A percentile compares a stretch with the other conserved stretches of the same genome.
These are phyloP conservation scores for Drosophila fulvimacula DNA, from an alignment of 2,888 invertebrate species.

Conservation along the genomic window DNA sequence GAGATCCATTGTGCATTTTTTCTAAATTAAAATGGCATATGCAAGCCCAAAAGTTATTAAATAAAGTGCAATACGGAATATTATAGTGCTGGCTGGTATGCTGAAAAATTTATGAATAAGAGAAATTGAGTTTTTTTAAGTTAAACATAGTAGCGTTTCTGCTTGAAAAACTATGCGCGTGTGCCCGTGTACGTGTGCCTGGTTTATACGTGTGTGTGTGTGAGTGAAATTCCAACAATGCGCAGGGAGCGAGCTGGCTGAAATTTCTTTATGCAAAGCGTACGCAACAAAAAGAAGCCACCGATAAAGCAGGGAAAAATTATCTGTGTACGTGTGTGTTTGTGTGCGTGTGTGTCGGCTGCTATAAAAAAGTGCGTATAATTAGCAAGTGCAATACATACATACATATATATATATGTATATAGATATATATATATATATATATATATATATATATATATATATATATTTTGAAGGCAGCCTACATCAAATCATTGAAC, in stretches of 20 bases:
- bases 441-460: slow-evolving; percentile 14
- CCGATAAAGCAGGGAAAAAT: slow-evolving; percentile 44
- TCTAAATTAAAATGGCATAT: slow-evolving; percentile 59
- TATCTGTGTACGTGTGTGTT: slow-evolving; percentile 20
- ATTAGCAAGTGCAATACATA: slow-evolving; percentile 59
- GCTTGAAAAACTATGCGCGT: slow-evolving; percentile 50
- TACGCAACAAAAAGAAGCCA: slow-evolving; percentile 49
- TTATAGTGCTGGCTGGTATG: slow-evolving; percentile 27
- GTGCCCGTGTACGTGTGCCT: slow-evolving; percentile 32
- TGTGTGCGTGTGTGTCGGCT: slow-evolving; percentile 19
- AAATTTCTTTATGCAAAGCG: slow-evolving; percentile 72
- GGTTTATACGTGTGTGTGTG: slow-evolving; percentile 46
- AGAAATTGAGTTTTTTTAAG: slow-evolving; percentile 1
- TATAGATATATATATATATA: no score
- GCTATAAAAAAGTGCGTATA: slow-evolving; percentile 64
- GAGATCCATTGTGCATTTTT: slow-evolving; percentile 59
- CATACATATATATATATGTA: slow-evolving; percentile 12
- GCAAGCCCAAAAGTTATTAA: slow-evolving; percentile 29
- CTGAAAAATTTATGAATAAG: slow-evolving; percentile 6
- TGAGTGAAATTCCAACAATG: slow-evolving; percentile 76
- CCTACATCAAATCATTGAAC: slow-evolving; percentile 65
- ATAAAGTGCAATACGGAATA: slow-evolving; percentile 44
- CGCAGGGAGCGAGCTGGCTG: slow-evolving; percentile 61
- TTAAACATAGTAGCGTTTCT: slow-evolving; percentile 34
- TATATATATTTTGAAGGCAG: slow-evolving; percentile 30